These are phyloP conservation scores for Drosophila carrolli DNA, from an alignment of 1,140 invertebrate species.

Conservation along the genomic window DNA sequence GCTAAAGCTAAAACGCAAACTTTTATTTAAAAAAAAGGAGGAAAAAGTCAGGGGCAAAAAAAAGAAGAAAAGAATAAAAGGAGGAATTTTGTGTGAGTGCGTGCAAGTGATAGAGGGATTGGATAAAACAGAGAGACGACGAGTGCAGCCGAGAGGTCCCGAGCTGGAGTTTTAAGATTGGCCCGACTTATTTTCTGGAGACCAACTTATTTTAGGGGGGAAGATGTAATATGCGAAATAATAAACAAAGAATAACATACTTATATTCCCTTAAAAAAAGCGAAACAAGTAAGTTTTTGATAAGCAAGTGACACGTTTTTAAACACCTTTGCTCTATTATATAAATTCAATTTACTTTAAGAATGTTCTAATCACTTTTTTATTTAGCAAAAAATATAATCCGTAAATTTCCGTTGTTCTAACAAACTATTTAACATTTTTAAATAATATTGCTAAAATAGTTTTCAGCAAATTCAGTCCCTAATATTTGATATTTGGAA, in stretches of 20 bases:
- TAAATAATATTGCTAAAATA: too few species aligned
- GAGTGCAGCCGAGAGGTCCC: constrained; percentile 9
- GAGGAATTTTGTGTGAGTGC: constrained; percentile 49
- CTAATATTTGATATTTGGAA: too few species aligned
- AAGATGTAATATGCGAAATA: background rate
- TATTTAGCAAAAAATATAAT: too few species aligned
- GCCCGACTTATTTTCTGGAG: background rate
- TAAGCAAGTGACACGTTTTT: too few species aligned
- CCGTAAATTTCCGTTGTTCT: too few species aligned
- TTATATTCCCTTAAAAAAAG: background rate
- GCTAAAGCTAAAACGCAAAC: constrained; percentile 82
- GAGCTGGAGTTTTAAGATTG: constrained; percentile 9
- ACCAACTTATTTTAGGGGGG: background rate
- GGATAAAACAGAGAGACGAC: constrained; percentile 8
- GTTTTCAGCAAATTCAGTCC: too few species aligned
- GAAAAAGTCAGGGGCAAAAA: constrained; percentile 12
- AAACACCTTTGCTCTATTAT: too few species aligned
- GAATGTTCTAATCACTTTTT: too few species aligned
- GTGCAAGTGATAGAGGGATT: constrained; percentile 71
- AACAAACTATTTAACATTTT: too few species aligned
- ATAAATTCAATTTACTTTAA: too few species aligned
- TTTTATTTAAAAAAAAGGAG: constrained; percentile 70
- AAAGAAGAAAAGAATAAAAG: constrained; percentile 18
- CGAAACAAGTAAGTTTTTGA: too few species aligned
- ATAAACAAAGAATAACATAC: background rate